phyloP scores from a whole-genome alignment of 1,140 invertebrate species.

The Dendrolimus kikuchii region DNA sequence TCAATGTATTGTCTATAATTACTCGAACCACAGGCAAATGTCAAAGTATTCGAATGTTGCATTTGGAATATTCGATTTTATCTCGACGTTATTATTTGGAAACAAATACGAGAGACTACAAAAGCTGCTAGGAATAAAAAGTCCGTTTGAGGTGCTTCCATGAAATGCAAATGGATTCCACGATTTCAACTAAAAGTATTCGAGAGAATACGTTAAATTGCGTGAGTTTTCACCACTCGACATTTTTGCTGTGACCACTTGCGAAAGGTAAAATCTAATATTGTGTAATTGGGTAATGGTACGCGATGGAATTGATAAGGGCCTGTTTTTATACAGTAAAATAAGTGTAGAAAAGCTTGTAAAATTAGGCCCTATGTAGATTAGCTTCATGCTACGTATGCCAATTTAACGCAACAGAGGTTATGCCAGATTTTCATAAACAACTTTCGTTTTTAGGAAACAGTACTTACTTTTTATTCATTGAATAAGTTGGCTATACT shows the following conservation, averaged over 20 bases:
- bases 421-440: too few relatives aligned
- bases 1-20: neutral
- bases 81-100: conserved; percentile 3
- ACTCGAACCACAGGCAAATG: neutral
- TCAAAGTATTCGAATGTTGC: conserved; percentile 3
- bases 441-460: too few relatives aligned
- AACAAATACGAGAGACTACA: conserved; percentile 6
- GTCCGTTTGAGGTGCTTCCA: neutral
- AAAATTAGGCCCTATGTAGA: too few relatives aligned
- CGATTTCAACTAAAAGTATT: conserved; percentile 21
- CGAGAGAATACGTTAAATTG: conserved; percentile 28
- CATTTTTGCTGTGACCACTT: conserved; percentile 16
- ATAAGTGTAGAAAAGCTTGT: neutral
- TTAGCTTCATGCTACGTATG: too few relatives aligned
- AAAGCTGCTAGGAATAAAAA: neutral
- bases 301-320: conserved; percentile 29
- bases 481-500: too few relatives aligned
- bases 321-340: conserved; percentile 2
- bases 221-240: conserved; percentile 25
- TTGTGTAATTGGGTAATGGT: conserved; percentile 22
- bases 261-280: too few relatives aligned
- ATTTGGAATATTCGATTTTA: conserved; percentile 7
- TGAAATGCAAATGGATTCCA: conserved; percentile 9
- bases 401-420: too few relatives aligned
- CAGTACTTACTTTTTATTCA: too few relatives aligned